Evolutionary conservation across 2,113 vertebrate genomes (phyloP).

Genomic region (Tragelaphus scriptus): DNA sequence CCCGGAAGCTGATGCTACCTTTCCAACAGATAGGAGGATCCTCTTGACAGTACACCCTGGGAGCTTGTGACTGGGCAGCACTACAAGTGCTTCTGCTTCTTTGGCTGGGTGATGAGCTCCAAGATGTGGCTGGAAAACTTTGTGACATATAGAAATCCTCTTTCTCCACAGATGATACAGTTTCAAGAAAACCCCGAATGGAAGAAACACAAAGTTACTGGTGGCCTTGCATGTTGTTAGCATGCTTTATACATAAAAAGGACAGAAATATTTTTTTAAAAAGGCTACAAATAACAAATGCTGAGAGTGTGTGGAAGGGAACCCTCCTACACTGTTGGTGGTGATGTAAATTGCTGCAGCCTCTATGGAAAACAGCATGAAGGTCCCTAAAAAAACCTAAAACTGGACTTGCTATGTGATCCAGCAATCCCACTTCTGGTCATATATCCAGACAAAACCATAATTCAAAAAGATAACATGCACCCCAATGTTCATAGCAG

Average conservation of each 20-base stretch:
- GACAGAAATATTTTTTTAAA: neutral
- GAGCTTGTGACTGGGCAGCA: slow-evolving; percentile 96
- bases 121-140: slow-evolving; percentile 99
- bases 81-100: slow-evolving; percentile 99
- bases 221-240: neutral
- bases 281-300: neutral
- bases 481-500: neutral
- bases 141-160: slow-evolving; percentile 97
- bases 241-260: slow-evolving; percentile 1
- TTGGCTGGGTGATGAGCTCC: slow-evolving; percentile 97
- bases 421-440: neutral
- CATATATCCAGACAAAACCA: neutral
- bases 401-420: neutral
- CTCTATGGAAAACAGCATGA: neutral
- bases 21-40: slow-evolving; percentile 97
- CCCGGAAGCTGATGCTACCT: slow-evolving; percentile 79
- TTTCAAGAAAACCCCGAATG: slow-evolving; percentile 95
- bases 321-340: neutral
- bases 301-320: neutral
- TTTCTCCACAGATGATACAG: slow-evolving; percentile 97
- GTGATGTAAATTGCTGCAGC: neutral
- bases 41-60: slow-evolving; percentile 95
- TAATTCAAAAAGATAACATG: neutral
- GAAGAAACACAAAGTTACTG: slow-evolving; percentile 24
- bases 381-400: neutral